phyloP scores from a whole-genome alignment of 2,888 invertebrate genomes.

The Agrochola macilenta region DNA sequence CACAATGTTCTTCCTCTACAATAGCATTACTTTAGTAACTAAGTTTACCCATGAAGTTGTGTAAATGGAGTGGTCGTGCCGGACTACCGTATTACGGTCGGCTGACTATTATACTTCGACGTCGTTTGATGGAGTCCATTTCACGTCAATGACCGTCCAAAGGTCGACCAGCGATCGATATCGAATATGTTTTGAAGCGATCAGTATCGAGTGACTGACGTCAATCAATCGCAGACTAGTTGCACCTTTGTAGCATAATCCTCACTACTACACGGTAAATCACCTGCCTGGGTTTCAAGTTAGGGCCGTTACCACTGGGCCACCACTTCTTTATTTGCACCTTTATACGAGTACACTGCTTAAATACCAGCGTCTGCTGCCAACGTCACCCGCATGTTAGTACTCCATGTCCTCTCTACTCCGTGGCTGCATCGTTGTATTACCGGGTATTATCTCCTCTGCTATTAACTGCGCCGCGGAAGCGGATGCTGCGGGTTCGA shows the following conservation, averaged over 20 bases:
- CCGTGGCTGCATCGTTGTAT: constrained; percentile 1
- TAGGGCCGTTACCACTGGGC: too few species aligned
- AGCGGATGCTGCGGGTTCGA: constrained; percentile 67
- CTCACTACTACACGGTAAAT: too few species aligned
- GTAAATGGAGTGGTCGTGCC: constrained; percentile 32
- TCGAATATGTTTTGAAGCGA: not conserved
- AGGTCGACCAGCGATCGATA: not conserved
- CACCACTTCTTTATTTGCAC: too few species aligned
- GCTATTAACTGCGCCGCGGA: constrained; percentile 58
- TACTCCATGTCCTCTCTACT: constrained; percentile 18
- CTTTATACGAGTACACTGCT: not conserved
- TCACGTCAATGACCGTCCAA: not conserved
- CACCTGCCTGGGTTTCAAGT: too few species aligned
- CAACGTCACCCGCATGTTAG: not conserved
- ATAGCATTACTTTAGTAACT: constrained; percentile 34
- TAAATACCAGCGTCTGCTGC: not conserved
- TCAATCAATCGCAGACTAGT: not conserved
- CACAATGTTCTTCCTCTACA: constrained; percentile 47
- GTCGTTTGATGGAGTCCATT: not conserved
- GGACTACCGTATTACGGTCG: not conserved
- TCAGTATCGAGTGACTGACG: not conserved
- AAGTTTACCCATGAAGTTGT: not conserved
- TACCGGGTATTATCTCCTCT: constrained; percentile 47
- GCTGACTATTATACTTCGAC: not conserved
- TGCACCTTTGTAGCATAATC: too few species aligned